phyloP scores from a whole-genome alignment of 2,797 vertebrate species.

The Gymnothorax reevesii region DNA sequence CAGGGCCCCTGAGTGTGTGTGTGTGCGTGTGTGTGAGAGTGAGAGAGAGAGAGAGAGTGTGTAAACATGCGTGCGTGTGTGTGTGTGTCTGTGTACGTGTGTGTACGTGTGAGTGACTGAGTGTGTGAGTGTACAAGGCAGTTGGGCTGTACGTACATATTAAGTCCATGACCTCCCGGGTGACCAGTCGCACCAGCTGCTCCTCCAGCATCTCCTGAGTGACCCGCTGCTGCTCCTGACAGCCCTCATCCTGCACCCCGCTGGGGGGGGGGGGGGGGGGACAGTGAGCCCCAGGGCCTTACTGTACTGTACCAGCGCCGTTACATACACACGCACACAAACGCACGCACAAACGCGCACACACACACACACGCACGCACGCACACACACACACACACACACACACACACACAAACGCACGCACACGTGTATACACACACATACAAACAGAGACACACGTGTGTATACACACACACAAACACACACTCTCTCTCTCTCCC shows the following conservation, averaged over 20 bases:
- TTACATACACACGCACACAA: neutral
- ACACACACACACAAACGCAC: neutral
- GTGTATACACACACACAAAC: no score
- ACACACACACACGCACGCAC: neutral
- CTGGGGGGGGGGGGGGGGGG: slow-evolving; percentile 41
- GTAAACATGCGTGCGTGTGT: no score
- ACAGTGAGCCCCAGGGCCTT: neutral
- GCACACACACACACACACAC: neutral
- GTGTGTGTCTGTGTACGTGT: no score
- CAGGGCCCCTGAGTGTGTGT: no score
- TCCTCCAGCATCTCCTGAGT: slow-evolving; percentile 96
- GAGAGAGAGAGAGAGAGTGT: no score
- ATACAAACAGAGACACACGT: no score
- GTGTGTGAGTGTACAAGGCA: no score
- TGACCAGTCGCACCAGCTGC: slow-evolving; percentile 86
- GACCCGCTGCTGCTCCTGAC: slow-evolving; percentile 86
- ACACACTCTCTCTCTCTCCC: no score
- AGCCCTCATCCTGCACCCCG: slow-evolving; percentile 76
- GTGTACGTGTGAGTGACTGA: no score
- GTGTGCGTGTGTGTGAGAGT: no score
- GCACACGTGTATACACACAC: neutral
- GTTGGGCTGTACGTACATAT: slow-evolving; percentile 77
- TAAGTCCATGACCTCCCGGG: slow-evolving; percentile 92
- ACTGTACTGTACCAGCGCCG: neutral
- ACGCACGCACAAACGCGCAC: neutral